A percentile compares a stretch with the other conserved stretches of the same genome.
Evolutionary conservation across 2,797 vertebrate species (phyloP).

Genomic region (Pseudochirops cupreus): DNA sequence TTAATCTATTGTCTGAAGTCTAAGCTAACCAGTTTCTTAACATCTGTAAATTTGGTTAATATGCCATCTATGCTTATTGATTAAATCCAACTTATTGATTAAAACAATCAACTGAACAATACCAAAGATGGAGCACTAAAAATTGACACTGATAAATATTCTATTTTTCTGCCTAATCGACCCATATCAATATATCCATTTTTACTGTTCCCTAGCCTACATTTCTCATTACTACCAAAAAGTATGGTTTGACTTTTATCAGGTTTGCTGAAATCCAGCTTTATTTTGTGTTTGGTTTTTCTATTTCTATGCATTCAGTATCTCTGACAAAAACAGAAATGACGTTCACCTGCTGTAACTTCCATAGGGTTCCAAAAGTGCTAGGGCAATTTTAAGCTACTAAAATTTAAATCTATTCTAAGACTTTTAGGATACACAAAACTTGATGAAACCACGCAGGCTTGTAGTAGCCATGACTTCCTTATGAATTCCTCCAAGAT

Average conservation of each 20-base stretch:
- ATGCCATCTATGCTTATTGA: not conserved
- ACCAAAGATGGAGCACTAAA: not conserved
- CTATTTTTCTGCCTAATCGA: not conserved
- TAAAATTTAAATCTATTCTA: not conserved
- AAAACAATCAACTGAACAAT: not conserved
- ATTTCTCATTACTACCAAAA: not conserved
- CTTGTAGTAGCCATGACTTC: not conserved
- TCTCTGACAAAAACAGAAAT: not conserved
- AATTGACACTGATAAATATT: not conserved
- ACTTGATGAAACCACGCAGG: not conserved
- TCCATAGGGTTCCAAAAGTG: not conserved
- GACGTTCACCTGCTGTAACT: not conserved
- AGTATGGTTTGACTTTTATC: not conserved
- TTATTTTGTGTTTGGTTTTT: not conserved
- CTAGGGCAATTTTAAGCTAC: not conserved
- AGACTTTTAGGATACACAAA: not conserved
- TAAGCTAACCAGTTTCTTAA: not conserved
- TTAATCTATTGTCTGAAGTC: not conserved
- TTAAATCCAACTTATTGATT: not conserved
- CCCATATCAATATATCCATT: not conserved
- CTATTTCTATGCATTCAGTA: not conserved
- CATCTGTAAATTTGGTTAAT: not conserved
- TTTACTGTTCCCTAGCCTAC: not conserved
- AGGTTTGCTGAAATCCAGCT: not conserved
- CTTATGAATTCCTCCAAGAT: not conserved